Percentiles rank a stretch among this genome's conserved stretches.
Evolutionary conservation across 2,888 invertebrate species (phyloP).

Genomic region (Kuschelorhynchus macadamiae): DNA sequence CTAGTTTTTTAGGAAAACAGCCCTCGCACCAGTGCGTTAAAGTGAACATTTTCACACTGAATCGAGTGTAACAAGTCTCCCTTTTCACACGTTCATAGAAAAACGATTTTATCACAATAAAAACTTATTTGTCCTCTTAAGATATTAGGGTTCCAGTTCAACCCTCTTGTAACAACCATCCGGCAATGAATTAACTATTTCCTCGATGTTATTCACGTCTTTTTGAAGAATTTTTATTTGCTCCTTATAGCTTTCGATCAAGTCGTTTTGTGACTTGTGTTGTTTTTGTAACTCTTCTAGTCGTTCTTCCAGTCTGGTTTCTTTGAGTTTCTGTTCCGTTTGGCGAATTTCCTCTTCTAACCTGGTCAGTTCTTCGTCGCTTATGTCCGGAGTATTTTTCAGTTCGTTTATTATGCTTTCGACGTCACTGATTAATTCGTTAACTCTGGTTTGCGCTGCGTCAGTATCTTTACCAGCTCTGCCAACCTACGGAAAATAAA

Average conservation of each 20-base stretch:
- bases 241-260: slow-evolving; percentile 85
- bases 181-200: slow-evolving; percentile 86
- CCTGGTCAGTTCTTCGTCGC: slow-evolving; percentile 76
- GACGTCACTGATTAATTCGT: slow-evolving; percentile 84
- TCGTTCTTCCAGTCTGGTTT: slow-evolving; percentile 82
- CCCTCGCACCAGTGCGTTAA: too few species aligned
- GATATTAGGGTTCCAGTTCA: slow-evolving; percentile 81
- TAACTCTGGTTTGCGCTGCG: slow-evolving; percentile 85
- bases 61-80: too few species aligned
- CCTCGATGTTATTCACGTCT: slow-evolving; percentile 88
- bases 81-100: too few species aligned
- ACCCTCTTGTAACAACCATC: slow-evolving; percentile 84
- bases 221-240: slow-evolving; percentile 78
- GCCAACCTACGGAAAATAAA: slow-evolving; percentile 76
- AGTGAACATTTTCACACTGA: too few species aligned
- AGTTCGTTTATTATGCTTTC: slow-evolving; percentile 84
- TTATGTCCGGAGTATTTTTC: slow-evolving; percentile 80
- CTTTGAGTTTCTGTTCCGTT: slow-evolving; percentile 80
- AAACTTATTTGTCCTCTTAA: too few species aligned
- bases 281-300: slow-evolving; percentile 82
- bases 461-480: slow-evolving; percentile 88
- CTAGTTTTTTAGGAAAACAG: too few species aligned
- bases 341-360: slow-evolving; percentile 75
- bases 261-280: slow-evolving; percentile 70
- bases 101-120: too few species aligned